Evolutionary conservation across 2,113 vertebrate species (phyloP), one percentile per base, ranked within the genome.

Genomic region (Excalfactoria chinensis): DNA sequence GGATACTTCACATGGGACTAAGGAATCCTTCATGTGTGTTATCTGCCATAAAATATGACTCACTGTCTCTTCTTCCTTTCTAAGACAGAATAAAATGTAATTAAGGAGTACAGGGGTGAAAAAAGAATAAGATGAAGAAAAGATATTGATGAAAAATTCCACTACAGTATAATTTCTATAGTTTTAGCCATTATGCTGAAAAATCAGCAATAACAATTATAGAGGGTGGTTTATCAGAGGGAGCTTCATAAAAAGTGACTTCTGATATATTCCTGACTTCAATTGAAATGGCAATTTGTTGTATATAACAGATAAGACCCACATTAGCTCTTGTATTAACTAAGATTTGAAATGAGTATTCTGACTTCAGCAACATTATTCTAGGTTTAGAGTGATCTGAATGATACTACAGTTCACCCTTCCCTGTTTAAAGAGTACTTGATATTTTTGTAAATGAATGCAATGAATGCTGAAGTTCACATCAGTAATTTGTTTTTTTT

Each of bases 221-320:
- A 59, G 4, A 67, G 3, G 20, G n/a, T 5, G 58, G 15, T 1
- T 58, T 32, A 84, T 32, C 58, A 72, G 15, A 1, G 5, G 83
- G 6, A 58, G 2, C 9, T 53, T 63, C 40, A 35, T 9, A 53
- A 41, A 44, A 75, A 53, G 9, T 48, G 11, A 60, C 14, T 53
- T 84, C 5, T 69, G 6, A 26, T 62, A 40, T 44, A 11, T 7
- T 9, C 64, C 23, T 82, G 41, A 7, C 25, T 19, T 2, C 85
- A 82, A 69, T 34, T 75, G 62, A 75, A 70, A 63, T 40, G 2
- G 2, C 48, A 69, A 55, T 44, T 40, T 14, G 1, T 44, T 53
- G 15, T 32, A 37, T 16, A 13, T 68, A 68, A 43, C 0, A 0
- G 34, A 63, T 3, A 63, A 13, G 20, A 73, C 2, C 11, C 66